Conservation (phyloP, 2,888 invertebrate genomes). For the Tipula helvola region DNA sequence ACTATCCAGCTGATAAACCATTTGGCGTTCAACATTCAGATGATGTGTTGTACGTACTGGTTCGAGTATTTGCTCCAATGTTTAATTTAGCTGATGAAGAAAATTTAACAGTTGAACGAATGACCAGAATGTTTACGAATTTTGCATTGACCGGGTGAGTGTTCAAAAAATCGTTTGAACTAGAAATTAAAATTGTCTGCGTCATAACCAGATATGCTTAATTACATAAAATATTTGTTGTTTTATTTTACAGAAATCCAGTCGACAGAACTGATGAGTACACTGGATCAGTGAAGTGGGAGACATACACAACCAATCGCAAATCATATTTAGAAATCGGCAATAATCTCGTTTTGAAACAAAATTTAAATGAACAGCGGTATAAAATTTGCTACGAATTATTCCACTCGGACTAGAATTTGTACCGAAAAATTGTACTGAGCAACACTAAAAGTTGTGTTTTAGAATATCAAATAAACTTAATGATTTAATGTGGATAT, state of each 20-base stretch:
- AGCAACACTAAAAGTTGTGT: background rate
- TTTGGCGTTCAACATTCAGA: conserved; percentile 18
- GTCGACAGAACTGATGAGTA: background rate
- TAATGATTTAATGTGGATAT: too few relatives aligned
- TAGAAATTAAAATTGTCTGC: background rate
- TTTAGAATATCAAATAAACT: background rate
- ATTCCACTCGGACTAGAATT: conserved; percentile 12
- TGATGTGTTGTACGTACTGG: conserved; percentile 25
- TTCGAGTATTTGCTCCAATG: conserved; percentile 24
- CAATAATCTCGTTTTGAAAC: conserved; percentile 25
- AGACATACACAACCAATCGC: conserved; percentile 10
- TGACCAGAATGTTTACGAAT: conserved; percentile 35
- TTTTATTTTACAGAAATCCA: conserved; percentile 16
- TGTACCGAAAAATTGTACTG: background rate
- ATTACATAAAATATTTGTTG: background rate
- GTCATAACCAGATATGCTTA: background rate
- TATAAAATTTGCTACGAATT: conserved; percentile 31
- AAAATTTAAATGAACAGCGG: conserved; percentile 28
- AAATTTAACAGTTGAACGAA: conserved; percentile 30
- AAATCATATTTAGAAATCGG: conserved; percentile 18
- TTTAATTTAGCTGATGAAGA: conserved; percentile 33
- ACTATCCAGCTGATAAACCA: conserved; percentile 40
- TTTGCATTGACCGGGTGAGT: conserved; percentile 31
- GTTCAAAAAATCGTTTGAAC: background rate
- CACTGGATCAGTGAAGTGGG: background rate